phyloP scores from a whole-genome alignment of 2,888 invertebrate species.

The Alentia gelatinosa region DNA sequence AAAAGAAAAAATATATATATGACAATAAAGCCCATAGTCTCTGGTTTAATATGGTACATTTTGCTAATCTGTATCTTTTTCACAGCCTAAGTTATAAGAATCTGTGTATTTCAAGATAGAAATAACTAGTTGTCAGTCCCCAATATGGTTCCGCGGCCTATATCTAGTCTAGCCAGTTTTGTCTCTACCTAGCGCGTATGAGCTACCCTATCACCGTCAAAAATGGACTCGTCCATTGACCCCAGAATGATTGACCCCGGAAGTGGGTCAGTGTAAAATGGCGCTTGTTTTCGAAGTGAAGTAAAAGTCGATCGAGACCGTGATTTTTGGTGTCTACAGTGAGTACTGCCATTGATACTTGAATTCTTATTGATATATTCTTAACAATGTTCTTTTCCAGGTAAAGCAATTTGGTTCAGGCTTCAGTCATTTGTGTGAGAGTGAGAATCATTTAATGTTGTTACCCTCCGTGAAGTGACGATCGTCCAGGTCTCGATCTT shows the following conservation, averaged over 20 bases:
- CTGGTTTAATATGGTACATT: too few relatives aligned
- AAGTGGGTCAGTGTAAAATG: constrained; percentile 5
- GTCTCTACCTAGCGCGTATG: too few relatives aligned
- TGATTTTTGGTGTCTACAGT: background rate
- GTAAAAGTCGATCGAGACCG: background rate
- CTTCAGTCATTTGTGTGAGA: background rate
- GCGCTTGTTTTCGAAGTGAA: constrained; percentile 24
- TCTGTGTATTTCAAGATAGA: too few relatives aligned
- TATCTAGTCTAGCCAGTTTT: too few relatives aligned
- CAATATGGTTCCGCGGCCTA: too few relatives aligned
- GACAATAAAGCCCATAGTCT: too few relatives aligned
- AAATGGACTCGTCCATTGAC: background rate
- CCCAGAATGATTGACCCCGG: background rate
- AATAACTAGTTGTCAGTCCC: too few relatives aligned
- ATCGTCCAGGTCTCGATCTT: too few relatives aligned
- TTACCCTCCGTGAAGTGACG: background rate
- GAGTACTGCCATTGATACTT: background rate
- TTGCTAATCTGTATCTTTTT: too few relatives aligned
- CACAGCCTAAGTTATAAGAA: too few relatives aligned
- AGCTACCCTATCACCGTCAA: too few relatives aligned
- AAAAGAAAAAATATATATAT: too few relatives aligned
- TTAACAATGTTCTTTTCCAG: background rate
- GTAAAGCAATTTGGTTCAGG: background rate
- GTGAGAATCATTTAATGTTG: background rate
- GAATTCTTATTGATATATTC: background rate